Evolutionary conservation across 1,140 invertebrate genomes (phyloP), one percentile per base, ranked within the genome.

Genomic region (Alviniconcha marisindica): DNA sequence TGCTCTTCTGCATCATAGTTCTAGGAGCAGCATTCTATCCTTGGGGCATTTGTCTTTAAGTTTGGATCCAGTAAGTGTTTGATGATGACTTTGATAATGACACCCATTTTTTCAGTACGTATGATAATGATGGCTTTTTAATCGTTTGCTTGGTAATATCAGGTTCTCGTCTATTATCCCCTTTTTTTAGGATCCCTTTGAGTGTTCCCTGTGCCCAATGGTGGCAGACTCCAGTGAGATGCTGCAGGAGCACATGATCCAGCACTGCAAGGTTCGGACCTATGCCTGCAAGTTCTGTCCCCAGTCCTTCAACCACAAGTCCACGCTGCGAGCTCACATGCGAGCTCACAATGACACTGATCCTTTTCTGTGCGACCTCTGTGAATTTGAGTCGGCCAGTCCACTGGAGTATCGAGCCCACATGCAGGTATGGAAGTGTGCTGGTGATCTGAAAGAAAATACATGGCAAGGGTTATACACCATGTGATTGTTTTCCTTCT

Each of bases 271-370:
- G 84, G 88, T 91, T 12, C 83, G 92, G 21, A 91, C 90, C 5
- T 93, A 91, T 74, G 89, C 91, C 83, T 93, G 92, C 83, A 92
- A 92, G 79, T 83, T 90, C 15, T 93, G 92, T 87, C 84, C 86
- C 28, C 88, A 89, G 51, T 86, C 83, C 28, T 93, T 93, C 77
- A 92, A 92, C 85, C 92, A 92, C 80, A 92, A 92, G 78, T 92
- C 91, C 85, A 91, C 92, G 51, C 84, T 93, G n/a, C 86, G 92
- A 38, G 92, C 92, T 36, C 92, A 93, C 86, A 91, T 92, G 89
- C 83, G 90, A 60, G 91, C 90, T 15, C 92, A 92, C 83, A 91
- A 88, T 60, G 91, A 92, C 63, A 87, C 89, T 63, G 91, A 91
- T 31, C 89, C 91, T 24, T 89, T 90, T 77, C 83, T 89, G 42